A percentile compares a stretch with the other conserved stretches of the same genome.
These are phyloP conservation scores for Phataginus tetradactyla DNA, from an alignment of 2,797 vertebrate species.

Conservation along the genomic window DNA sequence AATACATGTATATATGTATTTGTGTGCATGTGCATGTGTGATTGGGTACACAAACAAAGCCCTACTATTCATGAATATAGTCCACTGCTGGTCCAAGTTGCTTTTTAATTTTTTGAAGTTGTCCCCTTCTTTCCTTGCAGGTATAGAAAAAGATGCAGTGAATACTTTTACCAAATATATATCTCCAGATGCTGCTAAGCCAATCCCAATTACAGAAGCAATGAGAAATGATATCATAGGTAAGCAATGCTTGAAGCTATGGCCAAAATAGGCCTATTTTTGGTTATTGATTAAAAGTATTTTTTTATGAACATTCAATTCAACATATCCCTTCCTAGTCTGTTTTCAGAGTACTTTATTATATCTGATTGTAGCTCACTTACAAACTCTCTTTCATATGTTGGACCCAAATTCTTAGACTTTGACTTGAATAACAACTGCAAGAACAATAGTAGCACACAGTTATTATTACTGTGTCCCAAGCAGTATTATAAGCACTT, in stretches of 20 bases:
- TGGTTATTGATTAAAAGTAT: neutral
- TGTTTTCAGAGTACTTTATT: conserved; percentile 28
- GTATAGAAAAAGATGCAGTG: conserved; percentile 98
- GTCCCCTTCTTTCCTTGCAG: conserved; percentile 81
- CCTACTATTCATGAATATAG: neutral
- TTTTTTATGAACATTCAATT: conserved; percentile 39
- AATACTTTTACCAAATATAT: conserved; percentile 98
- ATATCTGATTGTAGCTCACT: neutral
- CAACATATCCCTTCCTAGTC: neutral
- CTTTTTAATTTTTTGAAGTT: conserved; percentile 57
- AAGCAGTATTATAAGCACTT: neutral
- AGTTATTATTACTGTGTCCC: neutral
- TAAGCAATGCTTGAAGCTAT: conserved; percentile 84
- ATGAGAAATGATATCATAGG: conserved; percentile 98
- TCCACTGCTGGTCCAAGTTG: neutral
- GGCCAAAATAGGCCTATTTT: neutral
- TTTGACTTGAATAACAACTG: neutral
- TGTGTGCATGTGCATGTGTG: neutral
- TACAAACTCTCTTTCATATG: neutral
- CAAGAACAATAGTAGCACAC: neutral
- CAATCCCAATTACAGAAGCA: conserved; percentile 97
- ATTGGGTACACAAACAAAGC: neutral
- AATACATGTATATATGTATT: neutral
- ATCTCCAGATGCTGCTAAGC: conserved; percentile 97
- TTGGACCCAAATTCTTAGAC: conserved; percentile 15